These are phyloP conservation scores for Ernsta delagoae DNA, from an alignment of 2,888 invertebrate species.

Conservation along the genomic window DNA sequence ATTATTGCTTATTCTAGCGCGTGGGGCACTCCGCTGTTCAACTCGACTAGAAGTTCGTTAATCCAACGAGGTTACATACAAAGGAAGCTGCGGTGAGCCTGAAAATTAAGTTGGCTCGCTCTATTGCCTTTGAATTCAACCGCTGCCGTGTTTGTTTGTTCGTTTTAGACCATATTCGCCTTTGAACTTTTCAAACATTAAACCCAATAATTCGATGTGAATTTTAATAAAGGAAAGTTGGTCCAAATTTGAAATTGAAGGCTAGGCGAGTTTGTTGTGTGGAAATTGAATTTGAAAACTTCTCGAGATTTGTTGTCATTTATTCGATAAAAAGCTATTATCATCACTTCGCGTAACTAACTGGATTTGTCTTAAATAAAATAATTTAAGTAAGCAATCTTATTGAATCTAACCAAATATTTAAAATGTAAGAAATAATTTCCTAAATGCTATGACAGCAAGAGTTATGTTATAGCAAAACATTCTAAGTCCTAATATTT, in stretches of 20 bases:
- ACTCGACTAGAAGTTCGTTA: conserved; percentile 72
- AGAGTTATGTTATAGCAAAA: too few species aligned
- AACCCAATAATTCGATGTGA: conserved; percentile 31
- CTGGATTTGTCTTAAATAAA: not conserved
- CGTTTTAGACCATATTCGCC: conserved; percentile 46
- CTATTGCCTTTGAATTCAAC: conserved; percentile 80
- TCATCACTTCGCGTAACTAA: not conserved
- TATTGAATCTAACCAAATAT: too few species aligned
- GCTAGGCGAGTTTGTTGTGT: not conserved
- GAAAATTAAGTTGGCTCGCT: conserved; percentile 81
- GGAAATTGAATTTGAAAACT: conserved; percentile 13
- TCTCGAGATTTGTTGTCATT: conserved; percentile 13
- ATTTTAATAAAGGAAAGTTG: conserved; percentile 23
- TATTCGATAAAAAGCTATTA: not conserved
- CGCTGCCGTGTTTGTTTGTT: conserved; percentile 49
- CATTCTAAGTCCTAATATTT: too few species aligned
- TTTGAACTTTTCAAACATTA: conserved; percentile 51
- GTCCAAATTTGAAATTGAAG: not conserved
- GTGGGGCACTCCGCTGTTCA: conserved; percentile 43
- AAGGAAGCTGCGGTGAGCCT: conserved; percentile 79
- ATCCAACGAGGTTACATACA: conserved; percentile 72
- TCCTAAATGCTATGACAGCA: too few species aligned
- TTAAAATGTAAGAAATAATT: too few species aligned
- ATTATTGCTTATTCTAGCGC: conserved; percentile 37
- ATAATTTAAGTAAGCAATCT: too few species aligned